Conservation (phyloP, 2,113 vertebrate genomes). For the Pelmatolapia mariae region DNA sequence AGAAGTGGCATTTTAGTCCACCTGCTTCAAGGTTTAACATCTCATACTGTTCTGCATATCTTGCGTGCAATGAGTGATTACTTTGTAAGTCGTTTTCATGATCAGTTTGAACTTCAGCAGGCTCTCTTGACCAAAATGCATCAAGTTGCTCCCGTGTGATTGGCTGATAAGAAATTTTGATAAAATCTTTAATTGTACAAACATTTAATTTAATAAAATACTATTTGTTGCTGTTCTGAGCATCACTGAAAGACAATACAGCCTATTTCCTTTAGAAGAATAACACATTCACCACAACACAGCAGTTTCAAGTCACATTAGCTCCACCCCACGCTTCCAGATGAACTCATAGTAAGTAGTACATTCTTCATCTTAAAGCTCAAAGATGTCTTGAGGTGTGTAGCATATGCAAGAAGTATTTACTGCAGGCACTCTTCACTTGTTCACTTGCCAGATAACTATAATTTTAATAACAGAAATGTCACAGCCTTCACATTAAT, state of each 20-base stretch:
- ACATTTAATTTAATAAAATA: neutral
- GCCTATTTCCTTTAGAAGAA: neutral
- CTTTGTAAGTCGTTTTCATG: neutral
- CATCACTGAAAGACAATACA: neutral
- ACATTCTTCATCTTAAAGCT: neutral
- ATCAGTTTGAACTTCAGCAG: neutral
- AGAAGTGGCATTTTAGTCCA: neutral
- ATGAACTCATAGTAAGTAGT: neutral
- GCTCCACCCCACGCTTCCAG: neutral
- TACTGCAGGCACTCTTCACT: neutral
- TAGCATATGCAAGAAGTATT: neutral
- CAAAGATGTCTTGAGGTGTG: neutral
- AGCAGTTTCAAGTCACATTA: fast-evolving
- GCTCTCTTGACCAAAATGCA: neutral
- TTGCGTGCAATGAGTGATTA: neutral
- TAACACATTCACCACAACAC: neutral
- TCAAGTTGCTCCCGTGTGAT: neutral
- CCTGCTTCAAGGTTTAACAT: neutral
- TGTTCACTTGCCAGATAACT: neutral
- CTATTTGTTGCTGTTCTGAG: neutral
- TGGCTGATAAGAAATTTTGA: neutral
- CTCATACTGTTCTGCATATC: neutral
- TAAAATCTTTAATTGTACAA: neutral
- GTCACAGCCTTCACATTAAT: neutral
- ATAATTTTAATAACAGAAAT: neutral